Conservation (phyloP, 2,797 vertebrate species). For the Heliangelus exortis region DNA sequence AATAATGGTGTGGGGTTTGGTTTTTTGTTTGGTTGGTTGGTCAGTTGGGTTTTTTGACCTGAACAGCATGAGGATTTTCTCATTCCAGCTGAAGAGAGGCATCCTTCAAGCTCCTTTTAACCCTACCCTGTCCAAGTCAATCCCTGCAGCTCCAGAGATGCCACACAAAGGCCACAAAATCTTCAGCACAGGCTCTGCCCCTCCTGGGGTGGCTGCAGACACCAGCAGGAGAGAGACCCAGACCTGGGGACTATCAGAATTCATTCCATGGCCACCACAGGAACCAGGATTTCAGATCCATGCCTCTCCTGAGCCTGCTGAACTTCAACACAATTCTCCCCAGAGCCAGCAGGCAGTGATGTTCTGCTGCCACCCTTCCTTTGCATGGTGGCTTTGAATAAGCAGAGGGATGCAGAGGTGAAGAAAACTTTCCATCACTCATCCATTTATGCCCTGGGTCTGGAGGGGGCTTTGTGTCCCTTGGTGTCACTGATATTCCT, state of each 20-base stretch:
- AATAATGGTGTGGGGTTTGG: too few species aligned
- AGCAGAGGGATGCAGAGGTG: neutral
- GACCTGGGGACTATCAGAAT: neutral
- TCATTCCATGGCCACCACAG: neutral
- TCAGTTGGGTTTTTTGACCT: neutral
- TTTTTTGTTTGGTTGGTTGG: too few species aligned
- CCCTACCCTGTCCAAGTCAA: neutral
- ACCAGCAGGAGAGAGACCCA: neutral
- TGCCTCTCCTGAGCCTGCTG: neutral
- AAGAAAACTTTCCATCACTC: neutral
- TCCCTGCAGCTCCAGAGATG: neutral
- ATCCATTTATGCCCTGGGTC: neutral
- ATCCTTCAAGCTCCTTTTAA: neutral
- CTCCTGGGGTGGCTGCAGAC: neutral
- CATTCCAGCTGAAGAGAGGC: neutral
- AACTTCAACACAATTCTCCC: neutral
- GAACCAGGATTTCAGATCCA: neutral
- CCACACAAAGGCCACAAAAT: rapidly evolving
- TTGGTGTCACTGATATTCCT: neutral
- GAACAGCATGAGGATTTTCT: neutral
- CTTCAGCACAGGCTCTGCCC: neutral
- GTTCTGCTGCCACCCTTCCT: neutral
- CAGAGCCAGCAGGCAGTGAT: neutral
- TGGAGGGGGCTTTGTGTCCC: neutral
- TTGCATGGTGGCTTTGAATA: rapidly evolving